A percentile compares a stretch with the other conserved stretches of the same genome.
phyloP scores from a whole-genome alignment of 2,797 vertebrate species.

The Megaceryle alcyon region DNA sequence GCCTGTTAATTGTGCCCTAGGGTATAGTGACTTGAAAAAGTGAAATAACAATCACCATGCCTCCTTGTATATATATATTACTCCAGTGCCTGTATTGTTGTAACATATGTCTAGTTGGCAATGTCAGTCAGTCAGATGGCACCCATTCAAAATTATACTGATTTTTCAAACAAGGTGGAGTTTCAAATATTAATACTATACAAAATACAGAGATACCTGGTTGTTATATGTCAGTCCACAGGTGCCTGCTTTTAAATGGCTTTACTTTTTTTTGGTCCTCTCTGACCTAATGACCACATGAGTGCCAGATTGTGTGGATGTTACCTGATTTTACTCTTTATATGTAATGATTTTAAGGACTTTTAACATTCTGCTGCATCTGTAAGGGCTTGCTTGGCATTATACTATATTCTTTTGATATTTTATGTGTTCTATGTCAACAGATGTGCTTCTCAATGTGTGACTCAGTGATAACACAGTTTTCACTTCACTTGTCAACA shows the following conservation, averaged over 20 bases:
- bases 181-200: not conserved
- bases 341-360: not conserved
- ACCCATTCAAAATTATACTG: not conserved
- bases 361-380: not conserved
- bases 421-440: not conserved
- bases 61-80: not conserved
- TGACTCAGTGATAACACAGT: constrained; percentile 32
- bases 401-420: not conserved
- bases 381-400: not conserved
- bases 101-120: not conserved
- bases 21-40: not conserved
- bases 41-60: constrained; percentile 21
- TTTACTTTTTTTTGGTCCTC: not conserved
- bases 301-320: not conserved
- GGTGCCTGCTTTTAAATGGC: not conserved
- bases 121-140: not conserved
- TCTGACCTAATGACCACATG: not conserved
- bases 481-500: not conserved
- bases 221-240: not conserved
- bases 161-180: not conserved
- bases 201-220: not conserved
- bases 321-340: not conserved
- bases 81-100: not conserved
- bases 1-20: constrained; percentile 52
- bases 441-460: not conserved